Evolutionary conservation across 2,113 vertebrate species (phyloP).

Genomic region (Poecilia latipinna): DNA sequence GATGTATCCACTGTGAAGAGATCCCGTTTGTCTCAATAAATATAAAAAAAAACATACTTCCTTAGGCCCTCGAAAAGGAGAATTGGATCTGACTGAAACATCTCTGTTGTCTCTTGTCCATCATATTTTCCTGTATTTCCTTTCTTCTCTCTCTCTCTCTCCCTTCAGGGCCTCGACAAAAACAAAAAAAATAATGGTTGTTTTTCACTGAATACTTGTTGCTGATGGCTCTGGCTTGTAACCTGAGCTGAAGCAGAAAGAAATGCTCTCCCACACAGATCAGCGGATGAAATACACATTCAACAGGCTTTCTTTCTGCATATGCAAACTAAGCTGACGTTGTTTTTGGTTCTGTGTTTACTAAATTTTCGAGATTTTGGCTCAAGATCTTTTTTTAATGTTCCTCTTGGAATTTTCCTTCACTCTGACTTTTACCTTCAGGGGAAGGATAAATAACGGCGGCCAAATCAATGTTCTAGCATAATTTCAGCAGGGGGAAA

Average conservation of each 20-base stretch:
- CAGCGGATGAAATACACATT: neutral
- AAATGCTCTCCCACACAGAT: constrained; percentile 12
- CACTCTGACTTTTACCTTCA: too few species aligned
- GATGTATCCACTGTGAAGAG: neutral
- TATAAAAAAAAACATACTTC: neutral
- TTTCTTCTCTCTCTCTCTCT: neutral
- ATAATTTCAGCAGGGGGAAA: too few species aligned
- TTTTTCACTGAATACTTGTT: constrained; percentile 17
- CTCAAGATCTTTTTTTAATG: too few species aligned
- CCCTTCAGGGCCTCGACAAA: neutral
- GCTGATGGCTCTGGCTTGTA: constrained; percentile 4
- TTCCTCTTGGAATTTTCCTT: too few species aligned
- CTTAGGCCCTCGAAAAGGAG: constrained; percentile 3
- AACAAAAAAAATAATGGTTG: constrained; percentile 1
- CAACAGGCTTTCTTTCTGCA: neutral
- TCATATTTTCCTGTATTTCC: neutral
- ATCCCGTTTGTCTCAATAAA: constrained; percentile 15
- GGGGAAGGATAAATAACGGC: too few species aligned
- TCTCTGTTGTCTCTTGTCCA: neutral
- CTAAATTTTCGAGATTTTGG: too few species aligned
- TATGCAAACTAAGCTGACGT: neutral
- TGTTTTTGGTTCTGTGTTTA: too few species aligned
- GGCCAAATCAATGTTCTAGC: too few species aligned
- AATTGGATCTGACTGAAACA: constrained; percentile 13
- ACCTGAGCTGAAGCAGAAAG: constrained; percentile 1